These are phyloP conservation scores for Hyles euphorbiae DNA, from an alignment of 1,140 invertebrate species.

Conservation along the genomic window DNA sequence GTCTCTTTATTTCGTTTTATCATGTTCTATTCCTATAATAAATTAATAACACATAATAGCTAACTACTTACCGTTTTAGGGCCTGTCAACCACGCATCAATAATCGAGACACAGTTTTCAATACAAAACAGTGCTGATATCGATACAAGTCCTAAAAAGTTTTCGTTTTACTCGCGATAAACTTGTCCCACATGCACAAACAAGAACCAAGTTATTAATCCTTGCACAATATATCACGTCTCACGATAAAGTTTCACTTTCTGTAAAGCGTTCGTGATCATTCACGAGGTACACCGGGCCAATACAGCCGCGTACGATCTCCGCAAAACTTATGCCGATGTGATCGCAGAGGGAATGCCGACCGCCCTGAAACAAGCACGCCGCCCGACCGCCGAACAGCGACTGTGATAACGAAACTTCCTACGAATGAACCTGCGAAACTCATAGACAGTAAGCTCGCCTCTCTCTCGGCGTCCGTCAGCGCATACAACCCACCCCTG, in stretches of 20 bases:
- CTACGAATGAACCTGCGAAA: constrained; percentile 62
- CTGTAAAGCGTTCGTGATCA: constrained; percentile 43
- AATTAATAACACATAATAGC: not conserved
- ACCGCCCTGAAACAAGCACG: constrained; percentile 37
- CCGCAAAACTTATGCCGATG: constrained; percentile 58
- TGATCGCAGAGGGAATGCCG: constrained; percentile 24
- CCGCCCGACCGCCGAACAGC: constrained; percentile 63
- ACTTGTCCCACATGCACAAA: constrained; percentile 41
- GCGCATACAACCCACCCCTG: constrained; percentile 34
- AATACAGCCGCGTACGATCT: constrained; percentile 39
- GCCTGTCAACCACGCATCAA: constrained; percentile 42
- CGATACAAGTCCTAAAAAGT: constrained; percentile 51
- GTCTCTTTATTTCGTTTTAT: too few relatives aligned
- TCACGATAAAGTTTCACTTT: constrained; percentile 55
- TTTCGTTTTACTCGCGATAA: constrained; percentile 43
- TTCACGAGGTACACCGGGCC: constrained; percentile 44
- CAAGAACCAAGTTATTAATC: constrained; percentile 39
- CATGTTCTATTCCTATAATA: too few relatives aligned
- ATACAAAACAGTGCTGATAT: constrained; percentile 66
- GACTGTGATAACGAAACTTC: constrained; percentile 69
- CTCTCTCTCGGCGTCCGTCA: constrained; percentile 53
- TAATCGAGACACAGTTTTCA: constrained; percentile 65
- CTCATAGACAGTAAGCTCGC: constrained; percentile 62
- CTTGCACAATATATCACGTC: constrained; percentile 56
- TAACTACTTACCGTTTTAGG: constrained; percentile 49